phyloP scores from a whole-genome alignment of 2,888 invertebrate genomes.

The Allophyes oxyacanthae region DNA sequence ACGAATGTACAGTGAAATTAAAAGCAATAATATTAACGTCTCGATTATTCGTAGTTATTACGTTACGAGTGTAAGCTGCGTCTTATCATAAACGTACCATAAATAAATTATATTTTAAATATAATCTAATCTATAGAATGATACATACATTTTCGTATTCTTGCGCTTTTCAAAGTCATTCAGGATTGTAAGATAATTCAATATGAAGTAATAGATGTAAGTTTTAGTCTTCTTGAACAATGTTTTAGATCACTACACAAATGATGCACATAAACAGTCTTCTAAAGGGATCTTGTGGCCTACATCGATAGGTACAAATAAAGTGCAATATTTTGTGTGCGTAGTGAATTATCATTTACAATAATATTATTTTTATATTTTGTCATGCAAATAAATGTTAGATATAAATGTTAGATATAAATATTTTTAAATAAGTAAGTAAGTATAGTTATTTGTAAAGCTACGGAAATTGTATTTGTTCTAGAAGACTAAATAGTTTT shows the following conservation, averaged over 20 bases:
- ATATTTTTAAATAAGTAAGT: slow-evolving; percentile 34
- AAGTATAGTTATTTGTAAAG: slow-evolving; percentile 29
- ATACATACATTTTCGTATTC: slow-evolving; percentile 14
- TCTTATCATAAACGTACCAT: background rate
- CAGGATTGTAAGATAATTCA: slow-evolving; percentile 63
- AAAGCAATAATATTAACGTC: background rate
- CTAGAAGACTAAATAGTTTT: slow-evolving; percentile 77
- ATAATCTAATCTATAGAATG: slow-evolving; percentile 11
- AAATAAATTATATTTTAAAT: slow-evolving; percentile 9
- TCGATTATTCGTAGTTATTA: slow-evolving; percentile 2
- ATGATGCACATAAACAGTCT: slow-evolving; percentile 21
- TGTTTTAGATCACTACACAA: slow-evolving; percentile 17
- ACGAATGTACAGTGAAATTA: too few relatives aligned
- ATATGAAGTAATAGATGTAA: slow-evolving; percentile 63
- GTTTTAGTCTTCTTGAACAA: slow-evolving; percentile 75
- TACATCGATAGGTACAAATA: slow-evolving; percentile 12
- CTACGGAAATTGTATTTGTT: slow-evolving; percentile 62
- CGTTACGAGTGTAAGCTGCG: background rate
- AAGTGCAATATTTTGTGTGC: slow-evolving; percentile 48
- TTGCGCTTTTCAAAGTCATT: slow-evolving; percentile 19
- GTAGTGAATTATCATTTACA: slow-evolving; percentile 23
- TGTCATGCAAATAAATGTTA: slow-evolving; percentile 45
- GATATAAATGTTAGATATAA: slow-evolving; percentile 40
- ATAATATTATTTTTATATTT: slow-evolving; percentile 49
- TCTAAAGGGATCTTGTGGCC: slow-evolving; percentile 3